Evolutionary conservation across 2,797 vertebrate genomes (phyloP).

Genomic region (Phaenicophaeus curvirostris): DNA sequence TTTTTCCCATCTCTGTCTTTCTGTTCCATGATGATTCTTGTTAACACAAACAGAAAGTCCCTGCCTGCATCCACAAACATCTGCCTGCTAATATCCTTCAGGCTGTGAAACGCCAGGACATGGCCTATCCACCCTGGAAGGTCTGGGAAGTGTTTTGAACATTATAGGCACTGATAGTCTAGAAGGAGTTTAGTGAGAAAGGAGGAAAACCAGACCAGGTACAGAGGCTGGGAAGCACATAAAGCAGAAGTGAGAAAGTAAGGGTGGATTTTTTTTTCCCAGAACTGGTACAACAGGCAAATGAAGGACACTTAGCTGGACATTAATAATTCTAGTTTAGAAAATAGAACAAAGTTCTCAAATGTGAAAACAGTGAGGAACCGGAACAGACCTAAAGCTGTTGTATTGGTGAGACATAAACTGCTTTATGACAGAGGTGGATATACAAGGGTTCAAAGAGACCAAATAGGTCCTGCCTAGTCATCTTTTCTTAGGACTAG

Average conservation of each 20-base stretch:
- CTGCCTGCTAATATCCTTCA: neutral
- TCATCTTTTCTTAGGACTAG: neutral
- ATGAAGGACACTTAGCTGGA: neutral
- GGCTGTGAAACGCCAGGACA: neutral
- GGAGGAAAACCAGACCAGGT: neutral
- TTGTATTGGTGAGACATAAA: neutral
- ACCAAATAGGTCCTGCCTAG: neutral
- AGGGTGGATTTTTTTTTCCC: accelerated
- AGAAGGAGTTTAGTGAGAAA: neutral
- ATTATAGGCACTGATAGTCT: neutral
- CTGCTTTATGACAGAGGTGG: neutral
- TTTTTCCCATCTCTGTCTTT: neutral
- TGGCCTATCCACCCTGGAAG: neutral
- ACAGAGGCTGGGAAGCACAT: neutral
- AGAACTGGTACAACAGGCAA: neutral
- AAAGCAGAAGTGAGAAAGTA: neutral
- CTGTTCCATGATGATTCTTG: neutral
- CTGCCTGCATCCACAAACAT: neutral
- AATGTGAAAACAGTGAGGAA: neutral
- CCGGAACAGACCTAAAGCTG: neutral
- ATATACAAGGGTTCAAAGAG: neutral
- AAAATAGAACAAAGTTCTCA: neutral
- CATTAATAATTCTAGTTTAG: neutral
- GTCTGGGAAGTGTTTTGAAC: neutral
- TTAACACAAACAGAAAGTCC: neutral